Percentiles rank a stretch among this genome's conserved stretches.
These are phyloP conservation scores for Harpegnathos saltator DNA, from an alignment of 1,140 invertebrate genomes.

Conservation along the genomic window DNA sequence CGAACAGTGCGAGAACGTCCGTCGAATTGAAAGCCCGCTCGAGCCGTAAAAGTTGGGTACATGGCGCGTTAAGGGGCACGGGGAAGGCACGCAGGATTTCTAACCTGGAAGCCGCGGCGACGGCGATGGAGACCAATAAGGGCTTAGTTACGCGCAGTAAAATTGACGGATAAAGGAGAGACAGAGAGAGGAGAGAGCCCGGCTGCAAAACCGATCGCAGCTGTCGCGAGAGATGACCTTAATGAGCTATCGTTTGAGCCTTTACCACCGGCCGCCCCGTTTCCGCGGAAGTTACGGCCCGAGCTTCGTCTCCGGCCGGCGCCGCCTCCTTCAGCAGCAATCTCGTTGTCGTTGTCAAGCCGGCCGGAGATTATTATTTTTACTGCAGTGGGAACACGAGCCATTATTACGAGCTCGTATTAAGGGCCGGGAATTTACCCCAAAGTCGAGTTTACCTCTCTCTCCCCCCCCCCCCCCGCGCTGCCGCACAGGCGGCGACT, in stretches of 20 bases:
- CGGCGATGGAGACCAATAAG: slow-evolving; percentile 1
- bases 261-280: slow-evolving; percentile 35
- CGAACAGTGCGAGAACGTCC: neutral
- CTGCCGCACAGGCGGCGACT: slow-evolving; percentile 7
- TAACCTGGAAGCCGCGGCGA: neutral
- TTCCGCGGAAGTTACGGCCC: slow-evolving; percentile 31
- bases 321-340: slow-evolving; percentile 33
- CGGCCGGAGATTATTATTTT: slow-evolving; percentile 32
- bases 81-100: neutral
- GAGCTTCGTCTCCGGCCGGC: slow-evolving; percentile 4
- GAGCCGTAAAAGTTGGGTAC: slow-evolving; percentile 2
- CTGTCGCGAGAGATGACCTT: slow-evolving; percentile 52
- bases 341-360: slow-evolving; percentile 35
- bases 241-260: slow-evolving; percentile 57
- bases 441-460: slow-evolving; percentile 47
- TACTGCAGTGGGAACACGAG: slow-evolving; percentile 28
- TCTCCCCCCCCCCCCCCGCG: no score
- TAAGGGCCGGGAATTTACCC: slow-evolving; percentile 36
- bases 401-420: slow-evolving; percentile 10
- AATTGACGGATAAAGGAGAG: slow-evolving; percentile 39
- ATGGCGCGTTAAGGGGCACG: neutral
- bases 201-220: slow-evolving; percentile 46
- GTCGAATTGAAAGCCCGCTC: slow-evolving; percentile 27
- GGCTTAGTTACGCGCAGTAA: slow-evolving; percentile 42
- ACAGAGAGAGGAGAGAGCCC: slow-evolving; percentile 3